Base-by-base conservation (phyloP, 2,888 invertebrate species). In the Philonicus albiceps region DNA sequence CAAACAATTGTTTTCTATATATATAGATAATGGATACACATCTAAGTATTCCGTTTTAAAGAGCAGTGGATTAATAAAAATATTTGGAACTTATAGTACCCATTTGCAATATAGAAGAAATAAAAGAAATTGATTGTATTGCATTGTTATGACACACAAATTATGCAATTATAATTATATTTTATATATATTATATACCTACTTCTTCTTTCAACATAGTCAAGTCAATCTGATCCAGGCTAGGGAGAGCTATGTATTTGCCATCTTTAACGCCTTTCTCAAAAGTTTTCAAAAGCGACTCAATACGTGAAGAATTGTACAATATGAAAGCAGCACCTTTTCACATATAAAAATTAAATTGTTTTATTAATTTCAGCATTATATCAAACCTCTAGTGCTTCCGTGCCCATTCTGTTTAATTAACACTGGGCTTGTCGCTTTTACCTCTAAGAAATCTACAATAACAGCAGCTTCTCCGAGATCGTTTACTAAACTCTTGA, bases 281-380 rank as follows among this genome's bases (percentile, higher is more conserved):
- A 90, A 94, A 96, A 87, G 94, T 94, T 89, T 93, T 93, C 86
- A 96, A 92, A 84, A 96, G 93, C 0, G 95, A 94, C 89, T 94
- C 93, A 83, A 97, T 90, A 88, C 97, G 94, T 0, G 96, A 96
- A 90, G 95, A 95, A 90, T 97, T 97, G 91, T 97, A 97, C 37
- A 97, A 92, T 86, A 96, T 94, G 91, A 96, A 97, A 34, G 95
- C 93, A 49, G 95, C 95, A 84, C 96, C 96, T 96, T n/a, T 53
- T 7, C 16, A 16, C 4, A 43, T 3, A 53, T 53, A 53, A 19
- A 53, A 53, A 53, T 19, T 43, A 43, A 53, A n/a, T 1, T 16
- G 5, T 19, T 16, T 13, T 43, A 53, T 13, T 43, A 53, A 53
- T 19, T 53, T 53, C 0, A 6, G 19, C 19, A 19, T 53, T 19